Conservation (phyloP, 2,888 invertebrate genomes). For the Camptogramma bilineatum region DNA sequence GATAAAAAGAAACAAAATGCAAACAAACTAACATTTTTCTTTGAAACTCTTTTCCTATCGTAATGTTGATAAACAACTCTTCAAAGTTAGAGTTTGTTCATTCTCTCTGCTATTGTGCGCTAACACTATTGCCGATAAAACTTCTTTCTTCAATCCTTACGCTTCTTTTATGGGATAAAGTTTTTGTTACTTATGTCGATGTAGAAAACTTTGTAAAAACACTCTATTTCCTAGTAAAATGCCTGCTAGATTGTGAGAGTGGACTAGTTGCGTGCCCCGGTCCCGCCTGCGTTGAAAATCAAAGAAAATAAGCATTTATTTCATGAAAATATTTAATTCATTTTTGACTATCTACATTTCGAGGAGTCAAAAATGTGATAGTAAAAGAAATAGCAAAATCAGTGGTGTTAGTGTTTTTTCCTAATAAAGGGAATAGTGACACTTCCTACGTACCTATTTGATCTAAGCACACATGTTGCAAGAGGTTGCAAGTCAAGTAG, state of each 20-base stretch:
- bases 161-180: conserved; percentile 6
- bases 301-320: no score
- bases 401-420: no score
- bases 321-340: no score
- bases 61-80: conserved; percentile 19
- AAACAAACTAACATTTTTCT: conserved; percentile 2
- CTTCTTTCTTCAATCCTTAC: conserved; percentile 26
- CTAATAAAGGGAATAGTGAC: no score
- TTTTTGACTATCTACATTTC: no score
- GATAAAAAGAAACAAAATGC: background rate
- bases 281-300: no score
- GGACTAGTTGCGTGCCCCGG: no score
- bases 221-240: conserved; percentile 2
- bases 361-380: no score
- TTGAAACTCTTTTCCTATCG: background rate
- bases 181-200: conserved; percentile 1
- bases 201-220: background rate
- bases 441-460: no score
- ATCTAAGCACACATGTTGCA: no score
- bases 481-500: no score
- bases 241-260: background rate
- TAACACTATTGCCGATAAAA: conserved; percentile 37
- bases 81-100: conserved; percentile 14
- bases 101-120: conserved; percentile 9
- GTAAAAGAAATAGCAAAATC: no score